Base-by-base conservation (phyloP, 2,113 vertebrate species). In the Anser brachyrhynchus region DNA sequence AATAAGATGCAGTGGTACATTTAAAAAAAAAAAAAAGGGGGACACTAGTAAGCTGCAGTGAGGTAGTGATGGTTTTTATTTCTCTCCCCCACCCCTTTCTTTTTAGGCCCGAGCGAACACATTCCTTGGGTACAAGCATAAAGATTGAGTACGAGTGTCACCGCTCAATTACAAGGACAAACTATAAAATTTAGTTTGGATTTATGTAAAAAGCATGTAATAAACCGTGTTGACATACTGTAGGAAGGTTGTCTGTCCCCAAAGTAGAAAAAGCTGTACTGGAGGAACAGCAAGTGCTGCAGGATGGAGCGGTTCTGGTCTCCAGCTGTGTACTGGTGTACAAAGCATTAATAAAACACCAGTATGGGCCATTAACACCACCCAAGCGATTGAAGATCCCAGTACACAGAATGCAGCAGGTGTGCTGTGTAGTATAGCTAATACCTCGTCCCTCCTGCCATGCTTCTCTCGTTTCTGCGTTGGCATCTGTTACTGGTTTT, bases 71-170 rank as follows among this genome's bases (percentile, higher is more conserved):
- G 23, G 8, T 29, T 54, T 54, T 26, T 65, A 11, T 41, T 41
- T 33, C 4, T 67, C 76, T 73, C n/a, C 21, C 35, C 92, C n/a
- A 11, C 75, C 54, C 6, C 49, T 92, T 87, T 79, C 20, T 61
- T 96, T 90, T 80, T 37, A 98, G 97, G 93, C 58, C 91, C 51
- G 95, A 88, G 92, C 2, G 13, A 95, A 83, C 92, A 91, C 94
- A 90, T 96, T 95, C 97, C 43, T n/a, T 85, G 94, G 92, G 86
- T 61, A 74, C 10, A 31, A 89, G 87, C 23, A 5, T 85, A 35
- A 92, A 96, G 89, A 22, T 75, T 20, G 43, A 66, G 49, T 43
- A 33, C 6, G 5, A 55, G 62, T 21, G 84, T 44, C 61, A 14
- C 84, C 86, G 46, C 69, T 73, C 78, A 37, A 6, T 15, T 31